Evolutionary conservation across 2,888 invertebrate genomes (phyloP), one percentile per base, ranked within the genome.

Genomic region (Nowickia ferox): DNA sequence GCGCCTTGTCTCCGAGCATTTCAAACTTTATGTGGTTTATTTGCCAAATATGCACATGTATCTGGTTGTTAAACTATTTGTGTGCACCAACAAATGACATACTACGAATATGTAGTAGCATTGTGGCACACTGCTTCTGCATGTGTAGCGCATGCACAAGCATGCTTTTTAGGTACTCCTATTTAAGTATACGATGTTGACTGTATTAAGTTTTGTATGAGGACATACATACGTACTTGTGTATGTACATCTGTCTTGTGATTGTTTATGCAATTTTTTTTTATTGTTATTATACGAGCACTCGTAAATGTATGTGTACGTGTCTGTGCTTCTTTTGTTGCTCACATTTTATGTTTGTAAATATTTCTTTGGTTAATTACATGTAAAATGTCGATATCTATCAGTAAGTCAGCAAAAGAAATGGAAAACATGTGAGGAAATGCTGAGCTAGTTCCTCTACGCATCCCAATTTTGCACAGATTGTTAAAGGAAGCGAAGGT

Each of bases 341-440:
- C 65, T 79, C 19, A 44, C 51, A 51, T 61, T 51, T 13, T 90
- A 89, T 89, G 89, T 8, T 88, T 90, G 90, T 90, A 90, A 90
- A 91, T 91, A 90, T 90, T 91, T 91, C 59, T 89, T 91, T 92
- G 91, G 91, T 90, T 91, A 90, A 83, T 90, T 89, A 87, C 89
- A 87, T 89, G 88, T 88, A 84, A 77, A 88, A 84, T 83, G 75
- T 86, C 79, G 78, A 84, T 85, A 83, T 87, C 81, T 87, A 84
- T 88, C 84, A 86, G 69, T 57, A 55, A 78, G 2, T 30, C 51
- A 51, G 42, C n/a, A 5, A 68, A 69, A 57, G 48, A 30, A 55
- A n/a, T 17, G 30, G n/a, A 48, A 65, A 59, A 57, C 13, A 40
- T 48, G 13, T 48, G 19, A 17, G 46, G 15, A 13, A 74, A 44